Percentiles rank a stretch among this genome's conserved stretches.
Evolutionary conservation across 2,797 vertebrate genomes (phyloP).

Genomic region (Triplophysa bombifrons): DNA sequence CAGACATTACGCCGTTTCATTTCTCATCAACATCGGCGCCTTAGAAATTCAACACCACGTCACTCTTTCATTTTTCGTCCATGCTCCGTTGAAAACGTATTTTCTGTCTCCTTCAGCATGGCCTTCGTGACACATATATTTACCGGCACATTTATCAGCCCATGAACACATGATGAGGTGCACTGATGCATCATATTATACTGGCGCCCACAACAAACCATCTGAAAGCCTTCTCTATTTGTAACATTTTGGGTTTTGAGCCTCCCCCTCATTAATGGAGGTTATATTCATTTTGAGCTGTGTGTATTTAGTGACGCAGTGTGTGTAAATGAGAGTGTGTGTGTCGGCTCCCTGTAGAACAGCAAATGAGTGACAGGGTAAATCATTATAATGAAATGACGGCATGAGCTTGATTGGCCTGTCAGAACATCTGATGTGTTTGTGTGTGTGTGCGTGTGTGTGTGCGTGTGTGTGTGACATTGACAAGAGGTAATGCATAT

Average conservation of each 20-base stretch:
- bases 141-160: conserved; percentile 2
- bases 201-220: background rate
- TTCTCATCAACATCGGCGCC: background rate
- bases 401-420: conserved; percentile 72
- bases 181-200: background rate
- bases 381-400: conserved; percentile 71
- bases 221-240: background rate
- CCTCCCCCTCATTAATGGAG: conserved; percentile 12
- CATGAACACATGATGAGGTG: background rate
- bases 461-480: conserved; percentile 29
- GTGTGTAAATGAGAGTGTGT: background rate
- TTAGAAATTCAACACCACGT: background rate
- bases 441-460: conserved; percentile 27
- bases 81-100: background rate
- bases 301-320: conserved; percentile 35
- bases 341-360: conserved; percentile 38
- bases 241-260: conserved; percentile 9
- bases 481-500: conserved; percentile 62
- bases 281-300: conserved; percentile 33
- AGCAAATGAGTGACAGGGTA: conserved; percentile 65
- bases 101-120: background rate
- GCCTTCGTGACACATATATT: conserved; percentile 20
- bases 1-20: background rate
- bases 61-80: background rate
- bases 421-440: conserved; percentile 65